Conservation (phyloP, 2,113 vertebrate species). For the Lycocorax pyrrhopterus region DNA sequence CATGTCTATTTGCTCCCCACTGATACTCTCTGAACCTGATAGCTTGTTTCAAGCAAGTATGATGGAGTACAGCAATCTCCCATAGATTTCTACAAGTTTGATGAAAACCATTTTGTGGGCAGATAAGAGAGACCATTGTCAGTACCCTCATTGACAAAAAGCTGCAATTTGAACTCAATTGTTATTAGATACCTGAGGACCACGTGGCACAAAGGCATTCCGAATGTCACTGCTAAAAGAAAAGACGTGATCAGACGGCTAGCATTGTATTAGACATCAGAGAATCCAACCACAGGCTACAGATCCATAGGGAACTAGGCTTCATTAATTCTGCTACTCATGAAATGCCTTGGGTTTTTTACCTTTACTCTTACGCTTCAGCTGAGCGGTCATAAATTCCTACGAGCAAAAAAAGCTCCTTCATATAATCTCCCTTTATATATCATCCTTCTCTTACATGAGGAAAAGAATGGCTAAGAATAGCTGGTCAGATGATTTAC, state of each 20-base stretch:
- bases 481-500: constrained; percentile 64
- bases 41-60: not conserved
- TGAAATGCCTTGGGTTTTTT: constrained; percentile 25
- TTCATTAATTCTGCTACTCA: constrained; percentile 49
- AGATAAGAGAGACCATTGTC: not conserved
- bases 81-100: not conserved
- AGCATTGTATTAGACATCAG: constrained; percentile 16
- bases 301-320: constrained; percentile 35
- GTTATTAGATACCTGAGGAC: constrained; percentile 1
- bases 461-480: constrained; percentile 50
- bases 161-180: not conserved
- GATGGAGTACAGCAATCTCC: not conserved
- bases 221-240: constrained; percentile 24
- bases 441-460: constrained; percentile 31
- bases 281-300: constrained; percentile 27
- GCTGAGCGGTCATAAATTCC: constrained; percentile 23
- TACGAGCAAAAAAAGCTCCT: not conserved
- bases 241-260: not conserved
- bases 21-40: not conserved
- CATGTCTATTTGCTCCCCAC: not conserved
- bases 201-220: constrained; percentile 1
- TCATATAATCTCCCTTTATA: constrained; percentile 45
- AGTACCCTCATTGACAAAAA: not conserved
- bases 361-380: constrained; percentile 31
- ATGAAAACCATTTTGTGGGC: not conserved